Evolutionary conservation across 2,113 vertebrate species (phyloP).

Genomic region (Gadus macrocephalus): DNA sequence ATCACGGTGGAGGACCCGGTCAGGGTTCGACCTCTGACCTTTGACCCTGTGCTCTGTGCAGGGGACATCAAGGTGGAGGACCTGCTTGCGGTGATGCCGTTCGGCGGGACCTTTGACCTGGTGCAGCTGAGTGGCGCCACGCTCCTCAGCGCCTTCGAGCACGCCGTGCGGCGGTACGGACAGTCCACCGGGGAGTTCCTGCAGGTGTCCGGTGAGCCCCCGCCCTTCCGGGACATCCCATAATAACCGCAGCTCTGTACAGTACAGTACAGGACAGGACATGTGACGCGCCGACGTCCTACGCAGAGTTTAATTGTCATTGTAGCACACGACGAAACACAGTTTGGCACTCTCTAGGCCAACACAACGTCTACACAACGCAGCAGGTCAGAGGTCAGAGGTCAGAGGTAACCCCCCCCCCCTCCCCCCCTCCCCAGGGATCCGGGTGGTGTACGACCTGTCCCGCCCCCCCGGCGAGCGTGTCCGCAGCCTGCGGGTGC

Average conservation of each 20-base stretch:
- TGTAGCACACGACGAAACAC: no score
- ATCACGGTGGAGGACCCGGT: constrained; percentile 63
- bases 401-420: neutral
- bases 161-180: constrained; percentile 80
- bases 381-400: neutral
- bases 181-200: constrained; percentile 83
- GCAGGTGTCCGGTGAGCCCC: constrained; percentile 84
- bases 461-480: constrained; percentile 65
- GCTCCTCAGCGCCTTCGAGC: constrained; percentile 82
- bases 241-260: no score
- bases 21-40: no score
- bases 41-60: constrained; percentile 36
- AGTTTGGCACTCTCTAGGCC: no score
- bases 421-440: constrained; percentile 64
- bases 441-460: constrained; percentile 80
- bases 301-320: no score
- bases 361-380: no score
- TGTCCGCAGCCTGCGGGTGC: constrained; percentile 69
- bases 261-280: no score
- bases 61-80: constrained; percentile 85
- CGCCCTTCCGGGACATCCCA: no score
- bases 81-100: constrained; percentile 83
- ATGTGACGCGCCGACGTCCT: no score
- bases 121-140: constrained; percentile 83
- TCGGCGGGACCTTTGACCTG: constrained; percentile 86